Evolutionary conservation across 1,140 invertebrate genomes (phyloP), one percentile per base, ranked within the genome.

Genomic region (Luehdorfia chinensis): DNA sequence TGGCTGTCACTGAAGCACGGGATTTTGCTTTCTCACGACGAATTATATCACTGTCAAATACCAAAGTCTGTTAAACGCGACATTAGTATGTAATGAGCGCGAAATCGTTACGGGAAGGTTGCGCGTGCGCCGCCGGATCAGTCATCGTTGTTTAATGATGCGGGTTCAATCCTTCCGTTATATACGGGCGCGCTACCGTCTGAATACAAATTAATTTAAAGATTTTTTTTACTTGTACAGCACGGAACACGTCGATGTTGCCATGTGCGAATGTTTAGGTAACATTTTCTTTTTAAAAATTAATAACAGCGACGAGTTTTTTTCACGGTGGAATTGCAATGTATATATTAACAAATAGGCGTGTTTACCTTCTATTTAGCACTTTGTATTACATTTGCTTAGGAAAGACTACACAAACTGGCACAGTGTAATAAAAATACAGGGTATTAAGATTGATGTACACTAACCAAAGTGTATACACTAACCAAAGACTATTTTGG

Each of bases 71-170:
- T 57, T 49, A 63, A 60, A 57, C 52, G 44, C 44, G 18, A 44
- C 68, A 84, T 84, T 81, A 77, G 66, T 73, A 84, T 84, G 75
- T 84, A 81, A 74, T 63, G 58, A 55, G 65, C 55, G 59, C 68
- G 59, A 30, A 34, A 34, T 47, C 44, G 58, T 51, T 55, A 54
- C 55, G 32, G 55, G 63, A 68, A 75, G 76, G 71, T 57, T 75
- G 73, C 71, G 70, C 80, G 65, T 70, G 75, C 70, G 75, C 57
- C 54, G 47, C 18, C 11, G 65, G 59, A 74, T 65, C 68, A 60
- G 36, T 55, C 50, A 61, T 63, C 49, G 51, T 61, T 66, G 61
- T 59, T 60, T 66, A 66, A 66, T 66, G 62, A 79, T 81, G 59
- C 70, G 75, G 80, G 80, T 52, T 64, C 64, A 68, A 67, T 66